Base-by-base conservation (phyloP, 2,797 vertebrate genomes). In the Mormyrops boulengeri region DNA sequence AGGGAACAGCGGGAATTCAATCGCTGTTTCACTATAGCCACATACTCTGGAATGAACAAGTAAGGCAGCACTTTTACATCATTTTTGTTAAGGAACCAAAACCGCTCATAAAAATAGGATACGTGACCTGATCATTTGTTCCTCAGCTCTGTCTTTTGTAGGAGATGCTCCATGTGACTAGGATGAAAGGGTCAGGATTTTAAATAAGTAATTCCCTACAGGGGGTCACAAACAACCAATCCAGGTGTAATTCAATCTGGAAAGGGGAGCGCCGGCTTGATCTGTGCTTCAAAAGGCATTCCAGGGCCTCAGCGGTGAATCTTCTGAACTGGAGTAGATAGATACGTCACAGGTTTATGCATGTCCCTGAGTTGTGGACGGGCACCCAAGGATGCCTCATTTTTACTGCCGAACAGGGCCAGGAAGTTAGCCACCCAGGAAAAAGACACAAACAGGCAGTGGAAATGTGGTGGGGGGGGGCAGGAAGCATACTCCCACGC, bases 341-440 rank as follows among this genome's bases (percentile, higher is more conserved):
- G 87, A 53, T 88, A 89, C 89, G n/a, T 52, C 30, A 41, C 80
- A 89, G 62, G 66, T 91, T 66, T 62, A 88, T 50, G 9, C 50
- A 89, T 85, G 90, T 34, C 69, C 19, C 9, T 90, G 88, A 5
- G 34, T 77, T 19, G 19, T 41, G 8, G 90, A 92, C 4, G 86
- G 89, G 55, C 30, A 88, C 73, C 85, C 89, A 88, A 82, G 88
- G 91, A 60, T 19, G 92, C 93, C 91, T 93, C 89, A 80, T 92
- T 90, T 89, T 89, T 30, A 80, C 73, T 91, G 91, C 87, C 90
- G 94, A 95, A 95, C 91, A 93, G 94, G 95, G 92, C 91, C 92
- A 88, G 91, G 77, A 84, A 91, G 92, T 88, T 38, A 91, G 22
- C 88, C 92, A 90, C 92, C 93, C 92, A 91, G 88, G 49, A 0